These are phyloP conservation scores for Anguilla marmorata DNA, from an alignment of 2,797 vertebrate genomes.

Conservation along the genomic window DNA sequence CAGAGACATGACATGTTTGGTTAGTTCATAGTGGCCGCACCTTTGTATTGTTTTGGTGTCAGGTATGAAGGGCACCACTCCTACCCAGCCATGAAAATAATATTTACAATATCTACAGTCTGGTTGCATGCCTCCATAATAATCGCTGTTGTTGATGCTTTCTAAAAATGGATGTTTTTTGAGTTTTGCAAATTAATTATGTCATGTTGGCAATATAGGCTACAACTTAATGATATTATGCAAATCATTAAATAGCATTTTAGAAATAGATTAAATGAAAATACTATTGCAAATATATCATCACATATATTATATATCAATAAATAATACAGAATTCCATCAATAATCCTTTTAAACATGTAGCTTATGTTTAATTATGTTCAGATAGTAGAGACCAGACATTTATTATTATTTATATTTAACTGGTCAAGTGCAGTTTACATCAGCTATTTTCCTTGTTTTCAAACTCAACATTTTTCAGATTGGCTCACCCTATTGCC, in stretches of 20 bases:
- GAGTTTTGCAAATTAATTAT: slow-evolving; percentile 6
- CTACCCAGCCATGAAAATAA: slow-evolving; percentile 17
- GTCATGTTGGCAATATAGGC: too few species aligned
- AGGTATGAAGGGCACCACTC: slow-evolving; percentile 20
- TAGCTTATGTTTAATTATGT: neutral
- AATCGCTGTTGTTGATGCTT: slow-evolving; percentile 3
- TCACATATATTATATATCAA: neutral
- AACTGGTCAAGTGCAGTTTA: too few species aligned
- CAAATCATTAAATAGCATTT: neutral
- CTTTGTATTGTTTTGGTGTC: slow-evolving; percentile 14
- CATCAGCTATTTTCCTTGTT: neutral
- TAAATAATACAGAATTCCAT: neutral
- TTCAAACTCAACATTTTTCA: neutral
- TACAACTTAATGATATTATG: neutral
- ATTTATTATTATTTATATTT: neutral
- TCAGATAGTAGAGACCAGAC: neutral
- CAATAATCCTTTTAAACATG: neutral
- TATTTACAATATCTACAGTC: slow-evolving; percentile 1
- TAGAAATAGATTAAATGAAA: neutral
- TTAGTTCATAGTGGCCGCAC: neutral
- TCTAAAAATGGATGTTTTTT: neutral
- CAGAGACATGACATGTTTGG: neutral
- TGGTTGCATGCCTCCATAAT: neutral
- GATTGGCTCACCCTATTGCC: too few species aligned
- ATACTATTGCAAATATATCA: neutral